Evolutionary conservation across 2,113 vertebrate species (phyloP).

Genomic region (Genyomyrus donnyi): DNA sequence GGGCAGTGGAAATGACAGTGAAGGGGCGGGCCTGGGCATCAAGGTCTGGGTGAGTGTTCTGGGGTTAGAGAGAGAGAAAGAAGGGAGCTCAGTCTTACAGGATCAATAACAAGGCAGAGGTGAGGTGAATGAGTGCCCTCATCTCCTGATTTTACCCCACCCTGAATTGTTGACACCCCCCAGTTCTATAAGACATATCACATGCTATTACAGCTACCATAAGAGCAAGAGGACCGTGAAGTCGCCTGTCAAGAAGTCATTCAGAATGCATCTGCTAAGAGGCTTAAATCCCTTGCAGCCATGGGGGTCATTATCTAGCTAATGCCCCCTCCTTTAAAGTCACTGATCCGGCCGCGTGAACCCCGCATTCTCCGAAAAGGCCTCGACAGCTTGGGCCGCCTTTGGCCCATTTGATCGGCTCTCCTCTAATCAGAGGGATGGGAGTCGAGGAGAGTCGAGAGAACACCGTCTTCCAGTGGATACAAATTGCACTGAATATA

Average conservation of each 20-base stretch:
- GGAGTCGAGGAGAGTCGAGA: neutral
- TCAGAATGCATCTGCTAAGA: constrained; percentile 4
- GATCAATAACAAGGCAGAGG: neutral
- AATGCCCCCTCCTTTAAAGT: neutral
- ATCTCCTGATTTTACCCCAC: neutral
- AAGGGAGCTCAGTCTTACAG: neutral
- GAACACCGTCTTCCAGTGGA: neutral
- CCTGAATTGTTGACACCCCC: neutral
- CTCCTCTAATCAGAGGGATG: neutral
- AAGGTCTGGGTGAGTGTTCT: neutral
- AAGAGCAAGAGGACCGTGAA: neutral
- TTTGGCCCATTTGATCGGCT: neutral
- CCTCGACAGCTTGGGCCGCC: neutral
- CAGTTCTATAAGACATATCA: neutral
- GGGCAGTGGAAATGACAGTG: neutral
- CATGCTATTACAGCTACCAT: neutral
- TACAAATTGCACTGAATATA: neutral
- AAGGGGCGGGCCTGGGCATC: neutral
- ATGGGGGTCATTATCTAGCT: neutral
- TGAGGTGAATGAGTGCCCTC: neutral
- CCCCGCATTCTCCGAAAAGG: neutral
- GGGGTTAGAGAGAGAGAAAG: neutral
- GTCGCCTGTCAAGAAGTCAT: neutral
- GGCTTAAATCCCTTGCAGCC: neutral
- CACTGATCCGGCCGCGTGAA: neutral